Evolutionary conservation across 2,113 vertebrate species (phyloP), one percentile per base, ranked within the genome.

Genomic region (Apus apus): DNA sequence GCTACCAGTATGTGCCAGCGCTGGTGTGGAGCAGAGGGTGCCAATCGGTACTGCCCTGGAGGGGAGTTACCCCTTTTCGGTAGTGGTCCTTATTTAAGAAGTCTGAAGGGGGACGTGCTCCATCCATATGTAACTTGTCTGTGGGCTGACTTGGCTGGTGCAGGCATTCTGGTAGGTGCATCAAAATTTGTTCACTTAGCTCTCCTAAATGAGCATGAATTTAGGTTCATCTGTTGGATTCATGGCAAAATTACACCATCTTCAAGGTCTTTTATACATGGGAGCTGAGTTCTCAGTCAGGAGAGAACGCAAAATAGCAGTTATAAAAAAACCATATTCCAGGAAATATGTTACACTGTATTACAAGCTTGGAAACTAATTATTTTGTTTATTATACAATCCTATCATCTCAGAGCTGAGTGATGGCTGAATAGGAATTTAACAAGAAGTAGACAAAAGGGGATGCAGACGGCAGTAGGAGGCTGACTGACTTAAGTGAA

Each of bases 301-400:
- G 62, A 92, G 50, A 89, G 70, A 81, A 89, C 75, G 65, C 57
- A 61, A 60, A 94, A 71, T n/a, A 92, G 85, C 45, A 85, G 76
- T 65, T 95, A 66, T 50, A 29, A 93, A 84, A 90, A 80, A 74
- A 12, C 0, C 22, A 57, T 76, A 54, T 84, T 90, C 62, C 73
- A 73, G 58, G 75, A 94, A 96, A 94, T 95, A 86, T 22, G 70
- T 91, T 94, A 38, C n/a, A 68, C 61, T 58, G 22, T 89, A 61
- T 83, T 93, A 72, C 1, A 7, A 89, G 73, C 90, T 85, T 85
- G 77, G 76, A 95, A 94, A 75, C 70, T 57, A 96, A 92, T 96
- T 93, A 91, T 92, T 96, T 96, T 95, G 70, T 96, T 96, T 93
- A 79, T 95, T 93, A 61, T 57, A 68, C 80, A 93, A 18, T 86